phyloP scores from a whole-genome alignment of 2,888 invertebrate species.

The Dorcus hopei region DNA sequence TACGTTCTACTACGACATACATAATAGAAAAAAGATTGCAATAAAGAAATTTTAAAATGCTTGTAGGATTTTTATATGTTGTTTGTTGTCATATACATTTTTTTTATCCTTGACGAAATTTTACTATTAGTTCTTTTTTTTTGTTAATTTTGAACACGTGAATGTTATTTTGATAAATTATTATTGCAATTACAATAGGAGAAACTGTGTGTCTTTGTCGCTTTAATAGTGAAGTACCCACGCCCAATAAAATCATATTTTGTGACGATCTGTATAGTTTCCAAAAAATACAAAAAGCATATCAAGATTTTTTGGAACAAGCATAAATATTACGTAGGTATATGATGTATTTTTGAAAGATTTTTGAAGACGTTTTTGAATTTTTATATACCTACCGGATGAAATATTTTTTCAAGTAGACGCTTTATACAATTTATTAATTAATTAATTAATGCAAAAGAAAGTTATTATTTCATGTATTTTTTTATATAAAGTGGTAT shows the following conservation, averaged over 20 bases:
- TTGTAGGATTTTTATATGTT: no score
- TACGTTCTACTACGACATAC: background rate
- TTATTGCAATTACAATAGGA: conserved; percentile 28
- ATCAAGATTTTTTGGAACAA: conserved; percentile 14
- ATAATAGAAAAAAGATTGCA: background rate
- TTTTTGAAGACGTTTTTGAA: conserved; percentile 32
- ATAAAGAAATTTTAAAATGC: background rate
- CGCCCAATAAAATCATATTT: conserved; percentile 4
- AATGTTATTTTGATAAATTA: conserved; percentile 6
- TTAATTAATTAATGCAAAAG: background rate
- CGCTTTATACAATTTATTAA: background rate
- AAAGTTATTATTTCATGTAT: background rate
- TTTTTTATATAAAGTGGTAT: background rate
- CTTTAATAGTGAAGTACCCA: conserved; percentile 36
- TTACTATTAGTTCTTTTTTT: no score
- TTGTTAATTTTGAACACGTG: no score
- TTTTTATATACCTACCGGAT: conserved; percentile 34
- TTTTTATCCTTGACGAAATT: no score
- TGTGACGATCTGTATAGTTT: conserved; percentile 13
- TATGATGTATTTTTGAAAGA: conserved; percentile 22
- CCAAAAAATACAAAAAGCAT: conserved; percentile 14
- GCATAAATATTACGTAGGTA: conserved; percentile 16
- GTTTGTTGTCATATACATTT: no score
- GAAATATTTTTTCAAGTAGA: conserved; percentile 8
- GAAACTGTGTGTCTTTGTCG: conserved; percentile 37